These are phyloP conservation scores for Brachionus angularis DNA, from an alignment of 1,140 invertebrate species.

Conservation along the genomic window DNA sequence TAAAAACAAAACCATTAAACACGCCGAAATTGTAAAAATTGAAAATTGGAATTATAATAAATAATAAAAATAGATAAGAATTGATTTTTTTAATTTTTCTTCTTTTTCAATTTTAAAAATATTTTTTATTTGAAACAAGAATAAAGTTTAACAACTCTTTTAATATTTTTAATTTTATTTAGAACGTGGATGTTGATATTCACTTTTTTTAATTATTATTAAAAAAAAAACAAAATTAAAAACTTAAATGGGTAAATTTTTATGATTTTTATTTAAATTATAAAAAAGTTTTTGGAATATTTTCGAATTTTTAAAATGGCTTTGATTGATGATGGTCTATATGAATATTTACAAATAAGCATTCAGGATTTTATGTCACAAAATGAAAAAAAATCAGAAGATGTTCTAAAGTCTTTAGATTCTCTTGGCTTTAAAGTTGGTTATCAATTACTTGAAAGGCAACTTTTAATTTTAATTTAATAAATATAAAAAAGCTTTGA, in stretches of 20 bases:
- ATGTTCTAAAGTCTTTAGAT: constrained; percentile 20
- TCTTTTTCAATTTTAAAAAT: too few relatives aligned
- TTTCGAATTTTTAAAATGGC: background rate
- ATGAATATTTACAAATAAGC: constrained; percentile 35
- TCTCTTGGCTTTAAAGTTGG: constrained; percentile 34
- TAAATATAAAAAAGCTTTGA: too few relatives aligned
- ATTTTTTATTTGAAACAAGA: too few relatives aligned
- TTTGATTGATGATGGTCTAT: constrained; percentile 8
- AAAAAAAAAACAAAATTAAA: background rate
- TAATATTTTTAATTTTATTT: too few relatives aligned
- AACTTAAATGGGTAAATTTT: background rate
- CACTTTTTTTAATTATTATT: background rate
- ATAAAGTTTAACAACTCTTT: too few relatives aligned
- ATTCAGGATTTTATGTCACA: background rate
- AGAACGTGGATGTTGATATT: constrained; percentile 42
- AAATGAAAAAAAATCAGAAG: background rate
- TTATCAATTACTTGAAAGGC: constrained; percentile 39
- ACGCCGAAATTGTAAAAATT: too few relatives aligned
- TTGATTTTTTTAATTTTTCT: too few relatives aligned
- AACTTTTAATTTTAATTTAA: constrained; percentile 1
- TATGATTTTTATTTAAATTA: background rate
- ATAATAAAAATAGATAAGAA: too few relatives aligned
- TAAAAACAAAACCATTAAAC: too few relatives aligned
- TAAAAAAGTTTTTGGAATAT: background rate
- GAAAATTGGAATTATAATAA: too few relatives aligned